Conservation (phyloP, 2,888 invertebrate genomes). For the Rhopalosiphum nymphaeae region DNA sequence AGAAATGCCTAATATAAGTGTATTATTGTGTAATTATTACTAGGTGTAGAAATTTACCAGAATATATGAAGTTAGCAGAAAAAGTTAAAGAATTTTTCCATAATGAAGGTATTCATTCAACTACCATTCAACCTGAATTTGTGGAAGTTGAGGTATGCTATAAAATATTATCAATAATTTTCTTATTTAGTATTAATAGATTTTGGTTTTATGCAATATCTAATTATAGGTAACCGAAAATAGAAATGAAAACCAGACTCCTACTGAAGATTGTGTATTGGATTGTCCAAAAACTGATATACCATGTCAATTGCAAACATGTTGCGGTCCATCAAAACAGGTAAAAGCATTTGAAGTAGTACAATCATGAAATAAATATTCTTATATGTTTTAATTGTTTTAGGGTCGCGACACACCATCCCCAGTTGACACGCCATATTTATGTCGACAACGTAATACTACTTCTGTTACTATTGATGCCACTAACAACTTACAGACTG, state of each 20-base stretch:
- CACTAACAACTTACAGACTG: slow-evolving; percentile 1
- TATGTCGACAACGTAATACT: slow-evolving; percentile 83
- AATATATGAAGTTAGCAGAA: slow-evolving; percentile 97
- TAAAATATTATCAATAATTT: not conserved
- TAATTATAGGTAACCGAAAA: slow-evolving; percentile 71
- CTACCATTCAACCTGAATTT: slow-evolving; percentile 98
- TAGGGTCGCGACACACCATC: slow-evolving; percentile 78
- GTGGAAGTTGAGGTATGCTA: slow-evolving; percentile 78
- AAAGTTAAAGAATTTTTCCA: slow-evolving; percentile 98
- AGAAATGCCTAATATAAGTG: not conserved
- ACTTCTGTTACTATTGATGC: slow-evolving; percentile 56
- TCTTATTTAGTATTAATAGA: not conserved
- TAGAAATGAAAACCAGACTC: slow-evolving; percentile 71
- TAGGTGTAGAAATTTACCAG: slow-evolving; percentile 91
- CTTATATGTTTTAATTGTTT: slow-evolving; percentile 11
- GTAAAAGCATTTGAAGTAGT: slow-evolving; percentile 70
- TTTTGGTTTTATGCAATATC: not conserved
- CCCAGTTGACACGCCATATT: slow-evolving; percentile 83
- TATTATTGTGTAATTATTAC: slow-evolving; percentile 60
- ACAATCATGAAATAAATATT: not conserved
- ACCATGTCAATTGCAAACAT: slow-evolving; percentile 88
- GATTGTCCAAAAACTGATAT: slow-evolving; percentile 89
- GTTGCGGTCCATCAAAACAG: slow-evolving; percentile 87
- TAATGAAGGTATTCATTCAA: slow-evolving; percentile 98
- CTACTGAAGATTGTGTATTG: slow-evolving; percentile 81